phyloP scores from a whole-genome alignment of 2,113 vertebrate genomes.

The Takifugu flavidus region DNA sequence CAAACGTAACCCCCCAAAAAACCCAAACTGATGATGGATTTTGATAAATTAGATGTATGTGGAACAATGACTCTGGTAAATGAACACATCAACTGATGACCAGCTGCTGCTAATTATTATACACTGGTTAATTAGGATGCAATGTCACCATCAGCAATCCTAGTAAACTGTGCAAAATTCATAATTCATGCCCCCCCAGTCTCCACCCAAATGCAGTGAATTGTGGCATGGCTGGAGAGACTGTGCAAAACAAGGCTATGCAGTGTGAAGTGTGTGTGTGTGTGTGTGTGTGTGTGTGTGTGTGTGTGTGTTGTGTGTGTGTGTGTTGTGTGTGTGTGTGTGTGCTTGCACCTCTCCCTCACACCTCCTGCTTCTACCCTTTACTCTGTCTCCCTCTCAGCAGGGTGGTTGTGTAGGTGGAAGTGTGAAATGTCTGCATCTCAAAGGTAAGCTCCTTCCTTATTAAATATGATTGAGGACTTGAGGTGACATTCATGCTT shows the following conservation, averaged over 20 bases:
- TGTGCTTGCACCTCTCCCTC: conserved; percentile 29
- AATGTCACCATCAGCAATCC: conserved; percentile 63
- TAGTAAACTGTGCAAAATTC: conserved; percentile 69
- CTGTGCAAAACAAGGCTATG: conserved; percentile 23
- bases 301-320: conserved; percentile 26
- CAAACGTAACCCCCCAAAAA: conserved; percentile 14
- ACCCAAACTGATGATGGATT: conserved; percentile 61
- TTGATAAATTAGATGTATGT: conserved; percentile 74
- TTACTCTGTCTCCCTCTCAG: conserved; percentile 56
- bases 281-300: neutral
- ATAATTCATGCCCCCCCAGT: conserved; percentile 67
- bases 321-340: conserved; percentile 12
- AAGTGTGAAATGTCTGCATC: conserved; percentile 71
- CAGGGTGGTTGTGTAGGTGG: conserved; percentile 57
- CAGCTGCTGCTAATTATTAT: conserved; percentile 77
- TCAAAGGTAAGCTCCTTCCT: conserved; percentile 68
- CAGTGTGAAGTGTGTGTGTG: neutral
- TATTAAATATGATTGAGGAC: conserved; percentile 45
- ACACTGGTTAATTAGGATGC: conserved; percentile 72
- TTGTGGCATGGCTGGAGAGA: conserved; percentile 50
- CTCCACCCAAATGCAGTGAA: conserved; percentile 36
- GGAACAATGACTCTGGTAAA: conserved; percentile 66
- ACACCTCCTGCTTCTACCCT: conserved; percentile 38
- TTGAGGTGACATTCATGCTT: conserved; percentile 31
- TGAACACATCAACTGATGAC: conserved; percentile 74